These are phyloP conservation scores for Acrocephalus scirpaceus DNA, from an alignment of 2,797 vertebrate genomes.

Conservation along the genomic window DNA sequence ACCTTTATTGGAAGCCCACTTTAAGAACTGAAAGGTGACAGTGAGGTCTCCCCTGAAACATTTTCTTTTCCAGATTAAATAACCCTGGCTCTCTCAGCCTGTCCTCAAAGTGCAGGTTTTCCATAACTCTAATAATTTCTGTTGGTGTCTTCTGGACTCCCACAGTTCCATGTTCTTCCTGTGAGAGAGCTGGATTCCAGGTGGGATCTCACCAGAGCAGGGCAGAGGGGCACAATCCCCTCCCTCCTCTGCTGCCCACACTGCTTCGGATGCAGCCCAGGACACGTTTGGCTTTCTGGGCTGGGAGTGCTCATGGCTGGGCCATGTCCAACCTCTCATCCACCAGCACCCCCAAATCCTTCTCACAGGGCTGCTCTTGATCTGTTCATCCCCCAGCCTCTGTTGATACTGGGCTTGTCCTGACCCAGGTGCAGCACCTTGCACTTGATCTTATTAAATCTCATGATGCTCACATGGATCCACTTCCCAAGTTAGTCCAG, in stretches of 20 bases:
- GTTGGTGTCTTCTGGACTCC: background rate
- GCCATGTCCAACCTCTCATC: background rate
- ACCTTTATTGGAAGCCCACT: background rate
- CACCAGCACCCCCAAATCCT: background rate
- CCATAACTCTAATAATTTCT: background rate
- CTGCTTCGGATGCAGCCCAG: background rate
- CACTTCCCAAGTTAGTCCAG: rapidly evolving
- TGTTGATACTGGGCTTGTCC: rapidly evolving
- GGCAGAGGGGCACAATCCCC: background rate
- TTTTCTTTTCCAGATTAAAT: background rate
- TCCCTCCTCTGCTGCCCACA: background rate
- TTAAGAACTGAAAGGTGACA: background rate
- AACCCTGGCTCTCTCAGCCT: background rate
- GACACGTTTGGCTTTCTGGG: background rate
- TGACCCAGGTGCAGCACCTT: background rate
- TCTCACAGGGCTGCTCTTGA: rapidly evolving
- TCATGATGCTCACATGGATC: background rate
- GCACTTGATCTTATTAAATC: background rate
- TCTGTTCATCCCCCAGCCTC: background rate
- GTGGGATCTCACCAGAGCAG: background rate
- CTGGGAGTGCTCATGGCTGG: background rate
- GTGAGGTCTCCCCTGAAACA: rapidly evolving
- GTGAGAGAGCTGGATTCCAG: background rate
- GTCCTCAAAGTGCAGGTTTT: background rate
- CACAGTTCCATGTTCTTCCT: background rate